phyloP scores from a whole-genome alignment of 2,888 invertebrate species.

The Eilema caniola region DNA sequence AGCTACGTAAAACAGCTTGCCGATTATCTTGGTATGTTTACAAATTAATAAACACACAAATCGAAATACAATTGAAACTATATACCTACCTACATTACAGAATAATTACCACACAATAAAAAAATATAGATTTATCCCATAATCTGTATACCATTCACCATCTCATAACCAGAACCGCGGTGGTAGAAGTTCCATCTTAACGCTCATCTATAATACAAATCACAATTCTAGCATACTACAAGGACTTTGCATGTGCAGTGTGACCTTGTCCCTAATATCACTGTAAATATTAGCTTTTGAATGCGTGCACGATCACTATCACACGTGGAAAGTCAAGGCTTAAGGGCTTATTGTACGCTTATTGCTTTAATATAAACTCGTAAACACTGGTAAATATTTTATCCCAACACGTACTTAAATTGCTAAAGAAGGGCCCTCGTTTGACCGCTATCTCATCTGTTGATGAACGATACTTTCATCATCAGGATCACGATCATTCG shows the following conservation, averaged over 20 bases:
- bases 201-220: constrained; percentile 17
- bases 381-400: constrained; percentile 9
- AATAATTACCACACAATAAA: background rate
- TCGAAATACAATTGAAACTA: background rate
- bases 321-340: constrained; percentile 47
- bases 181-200: constrained; percentile 32
- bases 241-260: constrained; percentile 31
- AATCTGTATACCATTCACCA: constrained; percentile 28
- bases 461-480: background rate
- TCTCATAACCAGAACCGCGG: constrained; percentile 31
- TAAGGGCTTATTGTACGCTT: constrained; percentile 45
- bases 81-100: background rate
- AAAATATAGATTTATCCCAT: background rate
- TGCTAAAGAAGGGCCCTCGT: background rate
- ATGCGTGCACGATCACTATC: constrained; percentile 29
- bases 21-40: constrained; percentile 74
- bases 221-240: constrained; percentile 17
- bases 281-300: constrained; percentile 28
- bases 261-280: constrained; percentile 56
- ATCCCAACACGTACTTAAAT: background rate
- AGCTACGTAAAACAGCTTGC: constrained; percentile 57
- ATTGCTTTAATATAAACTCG: constrained; percentile 15
- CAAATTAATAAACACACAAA: background rate
- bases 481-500: no score
- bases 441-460: background rate